These are phyloP conservation scores for Dynastes hyllus DNA, from an alignment of 2,888 invertebrate species.

Conservation along the genomic window DNA sequence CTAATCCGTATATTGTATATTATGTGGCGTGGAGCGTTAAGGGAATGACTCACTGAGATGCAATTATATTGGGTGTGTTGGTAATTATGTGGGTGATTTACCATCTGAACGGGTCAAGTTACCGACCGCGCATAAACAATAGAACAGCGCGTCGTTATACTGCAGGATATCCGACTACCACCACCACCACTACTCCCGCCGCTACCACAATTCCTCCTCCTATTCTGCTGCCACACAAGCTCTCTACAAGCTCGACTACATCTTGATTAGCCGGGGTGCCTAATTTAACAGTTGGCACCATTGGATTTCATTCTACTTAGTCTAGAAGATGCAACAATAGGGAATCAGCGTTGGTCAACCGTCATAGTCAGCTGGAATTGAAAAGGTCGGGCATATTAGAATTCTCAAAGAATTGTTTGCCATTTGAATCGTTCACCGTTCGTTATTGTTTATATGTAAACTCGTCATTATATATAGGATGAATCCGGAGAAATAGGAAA, in stretches of 20 bases:
- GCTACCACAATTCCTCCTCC: slow-evolving; percentile 1
- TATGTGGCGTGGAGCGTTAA: slow-evolving; percentile 42
- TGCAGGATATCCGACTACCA: slow-evolving; percentile 50
- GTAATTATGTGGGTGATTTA: slow-evolving; percentile 62
- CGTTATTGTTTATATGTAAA: no score
- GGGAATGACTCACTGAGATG: slow-evolving; percentile 53
- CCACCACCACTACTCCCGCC: slow-evolving; percentile 2
- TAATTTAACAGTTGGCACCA: slow-evolving; percentile 47
- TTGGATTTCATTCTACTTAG: slow-evolving; percentile 39
- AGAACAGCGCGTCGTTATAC: slow-evolving; percentile 50
- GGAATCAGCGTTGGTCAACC: background rate
- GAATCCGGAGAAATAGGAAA: no score
- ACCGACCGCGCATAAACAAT: slow-evolving; percentile 58
- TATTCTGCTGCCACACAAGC: background rate
- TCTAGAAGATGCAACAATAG: background rate
- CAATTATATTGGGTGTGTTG: slow-evolving; percentile 60
- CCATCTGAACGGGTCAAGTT: slow-evolving; percentile 58
- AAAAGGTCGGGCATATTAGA: no score
- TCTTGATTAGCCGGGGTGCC: slow-evolving; percentile 46
- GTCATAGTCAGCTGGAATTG: no score
- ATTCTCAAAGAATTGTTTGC: background rate
- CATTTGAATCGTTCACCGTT: background rate
- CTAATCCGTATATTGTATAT: slow-evolving; percentile 41
- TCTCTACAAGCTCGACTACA: slow-evolving; percentile 47
- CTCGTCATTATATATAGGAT: no score